Conservation (phyloP, 2,113 vertebrate species). For the Oreotrochilus melanogaster region DNA sequence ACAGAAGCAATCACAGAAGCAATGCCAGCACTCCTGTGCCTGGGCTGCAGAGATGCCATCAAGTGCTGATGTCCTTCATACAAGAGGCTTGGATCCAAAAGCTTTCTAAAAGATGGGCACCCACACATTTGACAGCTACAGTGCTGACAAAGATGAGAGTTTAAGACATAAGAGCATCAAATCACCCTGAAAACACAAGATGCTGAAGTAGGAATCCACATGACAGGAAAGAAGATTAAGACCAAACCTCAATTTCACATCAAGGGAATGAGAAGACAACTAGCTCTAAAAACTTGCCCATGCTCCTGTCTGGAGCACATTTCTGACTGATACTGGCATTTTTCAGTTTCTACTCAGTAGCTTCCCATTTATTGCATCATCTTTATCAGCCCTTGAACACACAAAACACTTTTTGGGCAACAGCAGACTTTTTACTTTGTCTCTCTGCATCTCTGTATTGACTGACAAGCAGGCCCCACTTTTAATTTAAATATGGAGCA, state of each 20-base stretch:
- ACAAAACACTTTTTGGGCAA: neutral
- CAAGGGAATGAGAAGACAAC: neutral
- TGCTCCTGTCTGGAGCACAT: neutral
- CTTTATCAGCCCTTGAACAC: neutral
- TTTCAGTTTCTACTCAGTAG: neutral
- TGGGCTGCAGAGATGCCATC: neutral
- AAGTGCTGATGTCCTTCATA: neutral
- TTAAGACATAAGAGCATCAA: neutral
- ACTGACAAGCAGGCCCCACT: neutral
- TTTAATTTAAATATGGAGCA: neutral
- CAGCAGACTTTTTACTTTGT: neutral
- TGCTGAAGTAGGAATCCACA: neutral
- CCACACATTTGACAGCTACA: neutral
- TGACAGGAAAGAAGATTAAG: neutral
- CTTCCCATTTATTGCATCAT: neutral
- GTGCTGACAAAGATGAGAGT: neutral
- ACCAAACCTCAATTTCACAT: neutral
- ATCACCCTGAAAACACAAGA: neutral
- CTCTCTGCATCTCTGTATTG: neutral
- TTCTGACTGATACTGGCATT: neutral
- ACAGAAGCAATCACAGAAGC: too few relatives aligned
- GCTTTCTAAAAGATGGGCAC: neutral
- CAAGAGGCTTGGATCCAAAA: neutral
- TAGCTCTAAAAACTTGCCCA: neutral
- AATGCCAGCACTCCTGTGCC: neutral